Evolutionary conservation across 92 coral and sea anemone genomes (phyloP).

Genomic region (Palythoa grandiflora): DNA sequence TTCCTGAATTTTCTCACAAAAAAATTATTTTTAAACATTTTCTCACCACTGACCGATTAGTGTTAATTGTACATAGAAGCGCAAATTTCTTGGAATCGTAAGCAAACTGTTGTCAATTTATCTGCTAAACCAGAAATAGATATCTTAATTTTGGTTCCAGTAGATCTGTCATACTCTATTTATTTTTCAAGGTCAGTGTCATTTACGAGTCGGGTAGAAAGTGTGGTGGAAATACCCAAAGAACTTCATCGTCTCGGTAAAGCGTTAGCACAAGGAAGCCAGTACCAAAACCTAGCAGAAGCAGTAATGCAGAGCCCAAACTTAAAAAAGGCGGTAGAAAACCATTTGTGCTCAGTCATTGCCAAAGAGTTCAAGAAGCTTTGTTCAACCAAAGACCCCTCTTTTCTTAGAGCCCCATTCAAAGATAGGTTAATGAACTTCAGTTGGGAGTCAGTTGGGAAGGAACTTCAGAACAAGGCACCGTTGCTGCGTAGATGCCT

Average conservation of each 20-base stretch:
- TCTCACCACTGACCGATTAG: slow-evolving; percentile 12
- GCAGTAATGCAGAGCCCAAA: slow-evolving; percentile 47
- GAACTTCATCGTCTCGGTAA: slow-evolving; percentile 53
- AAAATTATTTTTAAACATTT: neutral
- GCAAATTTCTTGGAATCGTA: slow-evolving; percentile 9
- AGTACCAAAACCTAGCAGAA: slow-evolving; percentile 38
- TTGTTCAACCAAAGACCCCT: slow-evolving; percentile 42
- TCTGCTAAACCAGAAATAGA: slow-evolving; percentile 15
- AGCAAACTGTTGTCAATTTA: slow-evolving; percentile 5
- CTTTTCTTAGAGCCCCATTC: slow-evolving; percentile 28
- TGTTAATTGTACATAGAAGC: slow-evolving; percentile 13
- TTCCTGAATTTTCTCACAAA: slow-evolving; percentile 2
- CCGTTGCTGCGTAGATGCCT: slow-evolving; percentile 19
- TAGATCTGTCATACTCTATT: neutral
- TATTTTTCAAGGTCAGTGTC: slow-evolving; percentile 33
- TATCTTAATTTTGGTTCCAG: neutral
- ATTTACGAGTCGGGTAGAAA: slow-evolving; percentile 6
- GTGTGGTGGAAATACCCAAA: slow-evolving; percentile 36
- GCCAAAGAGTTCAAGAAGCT: slow-evolving; percentile 39
- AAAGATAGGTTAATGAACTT: slow-evolving; percentile 28
- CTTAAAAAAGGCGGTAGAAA: slow-evolving; percentile 16
- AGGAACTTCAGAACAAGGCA: slow-evolving; percentile 23
- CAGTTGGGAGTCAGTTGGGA: slow-evolving; percentile 37
- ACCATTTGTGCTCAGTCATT: neutral
- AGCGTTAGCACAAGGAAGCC: slow-evolving; percentile 49